Evolutionary conservation across 2,113 vertebrate genomes (phyloP), one percentile per base, ranked within the genome.

Genomic region (Aegotheles bennettii): DNA sequence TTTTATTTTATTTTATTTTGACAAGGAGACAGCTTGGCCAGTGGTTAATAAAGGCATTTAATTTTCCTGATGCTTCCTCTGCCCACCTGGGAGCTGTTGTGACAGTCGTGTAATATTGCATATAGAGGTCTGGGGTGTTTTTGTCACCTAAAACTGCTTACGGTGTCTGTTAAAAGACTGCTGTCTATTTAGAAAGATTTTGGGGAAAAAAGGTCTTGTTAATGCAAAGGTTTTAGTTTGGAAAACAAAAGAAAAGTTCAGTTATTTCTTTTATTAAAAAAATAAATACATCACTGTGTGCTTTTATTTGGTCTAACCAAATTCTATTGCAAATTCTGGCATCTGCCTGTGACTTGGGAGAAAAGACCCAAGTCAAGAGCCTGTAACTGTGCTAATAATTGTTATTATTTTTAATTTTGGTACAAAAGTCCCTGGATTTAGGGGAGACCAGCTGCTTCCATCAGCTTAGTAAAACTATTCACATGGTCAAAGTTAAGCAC

Each of bases 361-460:
- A 3, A 51, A 50, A 84, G 76, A 43, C 24, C 10, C 47, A 77
- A 63, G 20, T 60, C 56, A 47, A 60, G 17, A 38, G 31, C 10
- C 73, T 42, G 5, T 7, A 51, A 31, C n/a, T n/a, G n/a, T n/a
- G n/a, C n/a, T 54, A 56, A 71, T 33, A 89, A 56, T 23, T 51
- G 61, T 53, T 91, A 40, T 85, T 85, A 35, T 77, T 95, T 95
- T 96, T 43, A 89, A 81, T 92, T 92, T 92, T 51, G 35, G 33
- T 77, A 56, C 59, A 63, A 25, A 90, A 92, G 42, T 45, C 35
- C 21, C 8, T 10, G 73, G 86, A 78, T 93, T 93, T 89, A 36
- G 45, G 15, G 38, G 20, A 42, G 73, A 47, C 36, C 3, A 28
- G 38, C 76, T 73, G 16, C 61, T 86, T 88, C 50, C 88, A 85